These are phyloP conservation scores for Alviniconcha strummeri DNA, from an alignment of 2,888 invertebrate species.

Conservation along the genomic window DNA sequence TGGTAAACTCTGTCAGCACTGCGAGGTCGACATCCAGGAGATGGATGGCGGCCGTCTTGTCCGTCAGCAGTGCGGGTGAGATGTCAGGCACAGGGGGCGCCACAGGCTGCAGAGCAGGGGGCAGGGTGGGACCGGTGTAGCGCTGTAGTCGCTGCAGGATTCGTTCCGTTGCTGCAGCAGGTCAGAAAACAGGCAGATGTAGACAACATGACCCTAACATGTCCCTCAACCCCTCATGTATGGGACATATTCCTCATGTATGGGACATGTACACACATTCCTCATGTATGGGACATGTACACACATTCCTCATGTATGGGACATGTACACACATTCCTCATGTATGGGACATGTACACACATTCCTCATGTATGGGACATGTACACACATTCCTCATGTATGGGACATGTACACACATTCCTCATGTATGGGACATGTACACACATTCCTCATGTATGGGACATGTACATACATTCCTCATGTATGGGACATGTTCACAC, in stretches of 20 bases:
- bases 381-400: too few species aligned
- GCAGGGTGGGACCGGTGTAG: slow-evolving; percentile 79
- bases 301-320: too few species aligned
- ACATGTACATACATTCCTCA: too few species aligned
- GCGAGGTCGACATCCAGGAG: slow-evolving; percentile 75
- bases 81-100: slow-evolving; percentile 75
- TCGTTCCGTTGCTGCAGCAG: slow-evolving; percentile 53
- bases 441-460: too few species aligned
- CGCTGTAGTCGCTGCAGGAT: slow-evolving; percentile 59
- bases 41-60: slow-evolving; percentile 74
- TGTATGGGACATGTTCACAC: too few species aligned
- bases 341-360: too few species aligned
- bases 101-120: slow-evolving; percentile 77
- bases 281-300: too few species aligned
- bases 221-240: not conserved
- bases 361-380: too few species aligned
- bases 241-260: not conserved
- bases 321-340: too few species aligned
- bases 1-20: slow-evolving; percentile 70
- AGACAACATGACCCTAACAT: not conserved
- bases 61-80: slow-evolving; percentile 62
- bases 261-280: too few species aligned
- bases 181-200: not conserved
- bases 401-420: too few species aligned
- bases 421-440: too few species aligned